These are phyloP conservation scores for Thalpophila matura DNA, from an alignment of 2,888 invertebrate genomes.

Conservation along the genomic window DNA sequence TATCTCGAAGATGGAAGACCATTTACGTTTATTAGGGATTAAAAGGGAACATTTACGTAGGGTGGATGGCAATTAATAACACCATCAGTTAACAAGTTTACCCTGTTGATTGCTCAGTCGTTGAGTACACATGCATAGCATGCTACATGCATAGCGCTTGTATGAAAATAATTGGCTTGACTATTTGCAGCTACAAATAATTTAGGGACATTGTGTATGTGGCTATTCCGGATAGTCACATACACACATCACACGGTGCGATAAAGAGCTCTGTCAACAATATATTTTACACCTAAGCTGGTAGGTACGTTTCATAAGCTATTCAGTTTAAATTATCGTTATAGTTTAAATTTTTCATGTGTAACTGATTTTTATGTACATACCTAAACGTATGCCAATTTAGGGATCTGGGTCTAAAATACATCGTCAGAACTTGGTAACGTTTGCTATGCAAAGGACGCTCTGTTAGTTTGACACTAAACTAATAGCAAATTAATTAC, in stretches of 20 bases:
- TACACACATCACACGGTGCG: constrained; percentile 10
- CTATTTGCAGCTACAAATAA: constrained; percentile 24
- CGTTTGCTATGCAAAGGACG: too few relatives aligned
- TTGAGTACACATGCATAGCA: constrained; percentile 5
- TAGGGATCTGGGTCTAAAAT: too few relatives aligned
- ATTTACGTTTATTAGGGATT: constrained; percentile 62
- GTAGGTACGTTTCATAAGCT: neutral
- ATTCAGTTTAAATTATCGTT: constrained; percentile 17
- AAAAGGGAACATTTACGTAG: constrained; percentile 57
- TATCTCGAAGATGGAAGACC: constrained; percentile 64
- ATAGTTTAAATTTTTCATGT: too few relatives aligned
- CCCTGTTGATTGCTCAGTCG: constrained; percentile 51
- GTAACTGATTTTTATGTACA: constrained; percentile 2
- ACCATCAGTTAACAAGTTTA: constrained; percentile 59
- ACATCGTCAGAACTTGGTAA: too few relatives aligned
- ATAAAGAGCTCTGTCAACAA: constrained; percentile 11
- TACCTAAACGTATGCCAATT: constrained; percentile 6
- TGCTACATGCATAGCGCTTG: constrained; percentile 13
- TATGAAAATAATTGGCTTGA: constrained; percentile 43
- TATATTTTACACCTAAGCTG: constrained; percentile 11
- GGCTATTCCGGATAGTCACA: constrained; percentile 5
- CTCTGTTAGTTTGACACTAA: neutral
- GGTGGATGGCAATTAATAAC: constrained; percentile 51
- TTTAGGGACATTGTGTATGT: constrained; percentile 1
- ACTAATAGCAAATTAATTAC: neutral